Base-by-base conservation (phyloP, 2,888 invertebrate species). In the Leistus spinibarbis region DNA sequence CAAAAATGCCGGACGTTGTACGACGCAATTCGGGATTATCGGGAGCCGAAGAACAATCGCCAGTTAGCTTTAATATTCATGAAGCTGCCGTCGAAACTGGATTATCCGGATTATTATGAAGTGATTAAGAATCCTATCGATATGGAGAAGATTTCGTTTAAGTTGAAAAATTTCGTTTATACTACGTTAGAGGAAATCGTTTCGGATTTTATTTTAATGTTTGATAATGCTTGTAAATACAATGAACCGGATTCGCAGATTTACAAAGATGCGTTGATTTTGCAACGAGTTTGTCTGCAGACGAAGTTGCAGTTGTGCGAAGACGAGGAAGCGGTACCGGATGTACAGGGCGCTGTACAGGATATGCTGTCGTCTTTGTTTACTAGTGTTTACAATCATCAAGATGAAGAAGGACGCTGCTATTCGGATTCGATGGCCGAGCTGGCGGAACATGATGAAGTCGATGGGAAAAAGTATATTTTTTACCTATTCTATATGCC, bases 201-300 rank as follows among this genome's bases (percentile, higher is more conserved):
- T 0, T 90, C 93, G 0, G 98, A 98, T 86, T 93, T 98, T 80
- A 90, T 95, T 80, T 86, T 96, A 66, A 97, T 98, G 96, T 94
- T 97, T 80, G 96, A 96, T 81, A 98, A 98, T 84, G 98, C 98
- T 0, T 98, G 97, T 88, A 97, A 96, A 83, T 98, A 96, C 83
- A 98, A 98, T 84, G 98, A 98, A 83, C 98, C 98, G 0, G 98
- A 98, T 83, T 98, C 98, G 0, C 95, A 96, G 85, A 96, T 98
- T 78, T 98, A 98, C 84, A 98, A 98, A 87, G 98, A 99, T 85
- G 97, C 98, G 0, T 87, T 99, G 79, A 93, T 96, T 22, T 86
- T 99, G 81, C 98, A 99, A 86, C 89, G 96, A 78, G 90, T 98
- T 67, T 95, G 97, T 76, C 87, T 98, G 78, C 95, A 98, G 88